Base-by-base conservation (phyloP, 2,797 vertebrate species). In the Enteromius mattozi region DNA sequence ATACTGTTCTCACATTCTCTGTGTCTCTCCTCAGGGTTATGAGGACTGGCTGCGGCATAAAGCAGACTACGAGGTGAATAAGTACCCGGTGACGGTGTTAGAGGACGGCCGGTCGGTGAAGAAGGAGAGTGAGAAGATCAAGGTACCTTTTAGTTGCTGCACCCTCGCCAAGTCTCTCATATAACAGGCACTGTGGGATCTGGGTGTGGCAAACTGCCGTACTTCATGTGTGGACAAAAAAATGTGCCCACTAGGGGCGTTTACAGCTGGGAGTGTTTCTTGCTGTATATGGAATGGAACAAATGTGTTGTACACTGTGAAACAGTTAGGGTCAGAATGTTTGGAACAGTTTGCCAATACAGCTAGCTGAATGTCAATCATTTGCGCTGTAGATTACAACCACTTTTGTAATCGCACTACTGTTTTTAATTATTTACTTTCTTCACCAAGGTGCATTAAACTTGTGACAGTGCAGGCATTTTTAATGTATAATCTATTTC, bases 21-120 rank as follows among this genome's bases (percentile, higher is more conserved):
- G 16, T 78, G 72, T 56, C 17, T 76, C 74, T 71, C 40, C 16
- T 30, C 76, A 99, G 98, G 98, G 98, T 51, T 99, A 98, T n/a
- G 98, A 99, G 91, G 98, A 99, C 93, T 99, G 98, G 97, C 90
- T 99, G 87, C 95, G 98, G 88, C 98, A 99, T 93, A 97, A 98
- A 93, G 98, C 98, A 61, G 98, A 99, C 94, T 96, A 97, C 1
- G 98, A 99, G 91, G 97, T 99, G 91, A 99, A 99, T 91, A 98
- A 98, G 90, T 97, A 97, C 88, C 95, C 80, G 0, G 97, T 99
- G 91, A 96, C 93, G 1, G 93, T 99, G 89, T 94, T 99, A 0
- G 97, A 98, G 93, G 94, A 96, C 1, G 96, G 95, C 69, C 92
- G 88, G 63, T 93, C 92, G 86, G 96, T 95, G 85, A 94, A 80